Percentiles rank a stretch among this genome's conserved stretches.
Evolutionary conservation across 2,113 vertebrate species (phyloP).

Genomic region (Vicugna pacos): DNA sequence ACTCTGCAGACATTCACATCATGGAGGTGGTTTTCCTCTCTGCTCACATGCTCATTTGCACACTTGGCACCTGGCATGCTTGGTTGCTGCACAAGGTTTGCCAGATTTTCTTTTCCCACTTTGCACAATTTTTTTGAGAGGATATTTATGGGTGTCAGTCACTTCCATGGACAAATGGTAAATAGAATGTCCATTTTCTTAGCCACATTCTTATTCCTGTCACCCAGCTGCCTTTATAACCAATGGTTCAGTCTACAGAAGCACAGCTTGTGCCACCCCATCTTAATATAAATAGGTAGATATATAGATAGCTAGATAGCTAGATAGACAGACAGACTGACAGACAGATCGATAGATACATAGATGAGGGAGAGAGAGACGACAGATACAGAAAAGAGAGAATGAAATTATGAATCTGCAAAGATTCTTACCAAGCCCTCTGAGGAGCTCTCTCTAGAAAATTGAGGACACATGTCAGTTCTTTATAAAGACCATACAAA

Average conservation of each 20-base stretch:
- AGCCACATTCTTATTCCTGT: neutral
- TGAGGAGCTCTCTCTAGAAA: constrained; percentile 79
- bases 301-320: constrained; percentile 6
- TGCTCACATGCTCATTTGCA: constrained; percentile 14
- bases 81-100: neutral
- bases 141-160: constrained; percentile 5
- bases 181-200: neutral
- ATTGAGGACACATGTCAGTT: constrained; percentile 80
- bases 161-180: constrained; percentile 52
- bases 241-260: neutral
- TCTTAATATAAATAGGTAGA: no score
- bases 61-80: neutral
- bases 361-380: neutral
- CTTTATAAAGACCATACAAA: constrained; percentile 84
- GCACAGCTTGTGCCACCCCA: constrained; percentile 7
- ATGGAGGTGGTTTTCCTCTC: constrained; percentile 25
- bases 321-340: neutral
- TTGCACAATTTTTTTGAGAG: neutral
- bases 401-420: constrained; percentile 70
- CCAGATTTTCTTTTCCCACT: neutral
- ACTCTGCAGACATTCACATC: neutral
- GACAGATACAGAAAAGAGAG: neutral
- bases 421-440: constrained; percentile 42
- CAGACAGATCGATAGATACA: neutral
- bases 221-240: neutral